These are phyloP conservation scores for Phalacrocorax pelagicus DNA, from an alignment of 2,113 vertebrate species.

Conservation along the genomic window DNA sequence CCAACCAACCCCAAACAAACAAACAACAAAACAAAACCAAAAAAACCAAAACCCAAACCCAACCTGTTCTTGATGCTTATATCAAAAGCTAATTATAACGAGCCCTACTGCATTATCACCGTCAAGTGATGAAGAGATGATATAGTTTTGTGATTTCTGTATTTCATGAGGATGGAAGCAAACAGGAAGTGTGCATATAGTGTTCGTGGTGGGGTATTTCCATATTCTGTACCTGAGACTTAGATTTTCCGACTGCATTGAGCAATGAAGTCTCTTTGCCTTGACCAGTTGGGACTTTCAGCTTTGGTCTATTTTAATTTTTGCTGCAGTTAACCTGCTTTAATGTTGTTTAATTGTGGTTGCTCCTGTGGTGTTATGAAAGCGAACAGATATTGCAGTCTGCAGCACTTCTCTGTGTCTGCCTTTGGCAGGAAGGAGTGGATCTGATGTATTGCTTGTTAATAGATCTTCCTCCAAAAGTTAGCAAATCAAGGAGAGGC, in stretches of 20 bases:
- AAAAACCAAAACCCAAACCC: no score
- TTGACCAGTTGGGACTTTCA: not conserved
- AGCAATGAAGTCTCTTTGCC: not conserved
- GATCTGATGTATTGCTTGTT: not conserved
- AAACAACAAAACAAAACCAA: no score
- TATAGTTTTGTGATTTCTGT: not conserved
- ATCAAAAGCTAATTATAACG: not conserved
- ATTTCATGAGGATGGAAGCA: not conserved
- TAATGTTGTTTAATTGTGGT: not conserved
- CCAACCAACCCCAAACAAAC: no score
- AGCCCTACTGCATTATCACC: not conserved
- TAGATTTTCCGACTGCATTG: not conserved
- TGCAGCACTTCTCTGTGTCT: not conserved
- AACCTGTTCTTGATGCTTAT: not conserved
- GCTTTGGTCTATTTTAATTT: not conserved
- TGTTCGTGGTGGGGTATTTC: not conserved
- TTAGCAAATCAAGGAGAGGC: not conserved
- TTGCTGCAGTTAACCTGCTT: not conserved
- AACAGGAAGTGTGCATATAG: not conserved
- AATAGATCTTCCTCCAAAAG: not conserved
- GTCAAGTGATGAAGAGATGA: not conserved
- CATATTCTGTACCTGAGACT: not conserved
- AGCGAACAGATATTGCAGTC: not conserved
- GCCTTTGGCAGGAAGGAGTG: not conserved
- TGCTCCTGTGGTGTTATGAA: not conserved